Conservation (phyloP, 2,797 vertebrate genomes). For the Sebastes jordani region DNA sequence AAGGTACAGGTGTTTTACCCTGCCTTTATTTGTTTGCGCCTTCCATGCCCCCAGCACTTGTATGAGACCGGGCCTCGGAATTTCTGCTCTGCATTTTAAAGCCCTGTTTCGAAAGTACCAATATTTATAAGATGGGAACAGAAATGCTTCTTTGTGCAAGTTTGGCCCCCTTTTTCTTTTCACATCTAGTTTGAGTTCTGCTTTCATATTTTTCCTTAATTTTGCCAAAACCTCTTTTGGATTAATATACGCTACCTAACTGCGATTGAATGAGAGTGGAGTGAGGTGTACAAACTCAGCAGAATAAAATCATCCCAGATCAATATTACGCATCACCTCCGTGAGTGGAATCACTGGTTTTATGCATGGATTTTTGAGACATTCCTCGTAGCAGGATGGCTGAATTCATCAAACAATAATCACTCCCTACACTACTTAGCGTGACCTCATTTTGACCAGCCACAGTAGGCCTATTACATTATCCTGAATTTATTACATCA, state of each 20-base stretch:
- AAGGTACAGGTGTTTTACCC: neutral
- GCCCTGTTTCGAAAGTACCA: neutral
- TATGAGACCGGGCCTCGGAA: neutral
- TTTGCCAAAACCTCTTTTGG: neutral
- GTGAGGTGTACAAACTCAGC: neutral
- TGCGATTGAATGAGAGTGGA: neutral
- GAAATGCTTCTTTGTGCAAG: neutral
- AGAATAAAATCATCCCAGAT: neutral
- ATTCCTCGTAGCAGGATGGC: neutral
- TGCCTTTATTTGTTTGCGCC: neutral
- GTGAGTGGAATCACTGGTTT: neutral
- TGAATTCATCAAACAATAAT: neutral
- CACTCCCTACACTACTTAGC: neutral
- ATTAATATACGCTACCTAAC: neutral
- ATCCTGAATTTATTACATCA: constrained; percentile 16
- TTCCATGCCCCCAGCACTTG: neutral
- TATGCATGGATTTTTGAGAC: neutral
- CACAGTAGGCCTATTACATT: neutral
- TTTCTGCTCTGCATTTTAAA: neutral
- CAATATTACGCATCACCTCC: neutral
- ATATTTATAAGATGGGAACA: neutral
- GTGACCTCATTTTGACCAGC: constrained; percentile 5
- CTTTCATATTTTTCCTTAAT: neutral
- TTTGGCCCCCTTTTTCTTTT: neutral
- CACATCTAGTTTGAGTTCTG: neutral